Evolutionary conservation across 1,140 invertebrate genomes (phyloP), one percentile per base, ranked within the genome.

Genomic region (Lordiphosa clarofinis): DNA sequence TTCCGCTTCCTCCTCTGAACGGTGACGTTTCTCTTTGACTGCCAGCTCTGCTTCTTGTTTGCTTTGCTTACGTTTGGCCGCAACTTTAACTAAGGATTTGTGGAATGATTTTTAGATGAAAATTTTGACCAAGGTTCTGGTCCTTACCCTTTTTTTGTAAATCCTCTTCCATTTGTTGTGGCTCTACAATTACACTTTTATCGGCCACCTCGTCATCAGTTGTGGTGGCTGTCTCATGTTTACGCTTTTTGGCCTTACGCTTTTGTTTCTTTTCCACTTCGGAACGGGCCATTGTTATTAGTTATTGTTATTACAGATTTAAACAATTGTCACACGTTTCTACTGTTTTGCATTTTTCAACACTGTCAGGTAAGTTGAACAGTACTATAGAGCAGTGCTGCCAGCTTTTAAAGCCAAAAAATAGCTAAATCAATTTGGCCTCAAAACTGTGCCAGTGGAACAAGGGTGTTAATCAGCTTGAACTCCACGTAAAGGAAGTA

Each of bases 101-200:
- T 35, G 3, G 21, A 12, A 5, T 24, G 2, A 21, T 43, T 37
- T 9, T 11, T 3, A 28, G 24, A 1, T 24, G 21, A 4, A 3
- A 24, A 24, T 24, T 24, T 24, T 2, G 21, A 0, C 4, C 6
- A 24, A 24, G 21, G 21, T 24, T 1, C 21, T 5, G 21, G 21
- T 0, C 2, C 15, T 39, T 68, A 65, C 50, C 33, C 43, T 70
- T 0, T 1, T 9, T 9, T 11, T 44, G 5, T 37, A 49, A 38
- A 13, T 46, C 52, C 3, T 15, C 42, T n/a, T 60, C 38, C 7
- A 42, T 40, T 50, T 64, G 31, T 4, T 44, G 39, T 10, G 52
- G 31, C 11, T 87, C 84, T 15, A 87, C 56, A 42, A 87, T 86
- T 19, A 86, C 21, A 53, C 86, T 86, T 55, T 87, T 87, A 57